Percentiles rank a stretch among this genome's conserved stretches.
Evolutionary conservation across 2,113 vertebrate species (phyloP).

Genomic region (Varanus salvator): DNA sequence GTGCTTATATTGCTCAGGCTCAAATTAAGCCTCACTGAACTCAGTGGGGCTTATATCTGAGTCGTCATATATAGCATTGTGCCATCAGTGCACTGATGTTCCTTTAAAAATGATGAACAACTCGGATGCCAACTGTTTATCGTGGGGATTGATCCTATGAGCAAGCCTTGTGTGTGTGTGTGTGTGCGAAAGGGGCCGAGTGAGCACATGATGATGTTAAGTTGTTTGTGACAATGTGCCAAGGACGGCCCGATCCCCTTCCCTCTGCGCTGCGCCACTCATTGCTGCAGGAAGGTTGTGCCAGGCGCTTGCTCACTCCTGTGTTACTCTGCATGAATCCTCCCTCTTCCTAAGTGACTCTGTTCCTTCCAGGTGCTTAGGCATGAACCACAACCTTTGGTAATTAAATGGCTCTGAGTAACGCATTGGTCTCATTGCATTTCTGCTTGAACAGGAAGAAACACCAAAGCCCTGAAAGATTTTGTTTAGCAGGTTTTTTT

Average conservation of each 20-base stretch:
- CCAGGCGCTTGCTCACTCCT: neutral
- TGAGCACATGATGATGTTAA: neutral
- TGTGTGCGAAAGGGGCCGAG: neutral
- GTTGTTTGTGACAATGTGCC: neutral
- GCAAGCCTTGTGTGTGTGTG: neutral
- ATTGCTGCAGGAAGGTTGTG: neutral
- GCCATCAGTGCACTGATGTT: neutral
- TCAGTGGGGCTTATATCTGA: neutral
- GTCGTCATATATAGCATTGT: neutral
- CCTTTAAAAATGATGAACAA: neutral
- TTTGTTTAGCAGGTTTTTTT: neutral
- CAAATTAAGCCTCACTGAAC: neutral
- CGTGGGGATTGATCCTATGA: neutral
- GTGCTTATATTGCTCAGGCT: neutral
- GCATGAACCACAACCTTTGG: neutral
- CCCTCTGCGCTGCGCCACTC: neutral
- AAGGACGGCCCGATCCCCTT: neutral
- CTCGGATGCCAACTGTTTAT: neutral
- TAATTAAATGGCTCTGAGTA: slow-evolving; percentile 27
- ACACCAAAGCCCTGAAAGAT: neutral
- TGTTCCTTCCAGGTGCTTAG: neutral
- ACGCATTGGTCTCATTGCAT: neutral
- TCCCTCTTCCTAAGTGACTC: neutral
- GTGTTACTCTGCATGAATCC: slow-evolving; percentile 3
- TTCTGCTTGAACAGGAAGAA: neutral